Evolutionary conservation across 1,140 invertebrate genomes (phyloP), one percentile per base, ranked within the genome.

Genomic region (Drosophila ironensis): DNA sequence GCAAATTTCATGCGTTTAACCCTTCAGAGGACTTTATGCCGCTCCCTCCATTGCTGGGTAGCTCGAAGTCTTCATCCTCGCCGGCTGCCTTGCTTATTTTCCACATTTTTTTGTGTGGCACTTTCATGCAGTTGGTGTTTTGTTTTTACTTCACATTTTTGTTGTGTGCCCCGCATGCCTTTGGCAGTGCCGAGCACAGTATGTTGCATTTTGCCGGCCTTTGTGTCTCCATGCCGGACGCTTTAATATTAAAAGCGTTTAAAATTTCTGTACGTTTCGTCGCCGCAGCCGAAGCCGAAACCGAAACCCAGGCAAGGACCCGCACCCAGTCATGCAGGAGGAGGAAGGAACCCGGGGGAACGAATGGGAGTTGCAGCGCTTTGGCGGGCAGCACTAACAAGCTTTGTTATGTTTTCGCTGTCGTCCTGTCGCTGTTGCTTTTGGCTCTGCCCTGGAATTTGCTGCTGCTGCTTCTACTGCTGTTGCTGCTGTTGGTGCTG

Each of bases 221-320:
- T 66, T 67, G 45, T 73, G 59, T 73, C 59, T 71, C 64, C 45
- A 67, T 72, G 17, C 56, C 69, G 68, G 56, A 45, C 41, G 80
- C 78, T 84, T 84, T 86, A 84, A 84, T 86, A 84, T 84, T 84
- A 75, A 84, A 84, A 84, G 80, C 71, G 80, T 75, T 84, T 84
- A 84, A 74, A 67, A 80, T 63, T 84, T 69, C 68, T 66, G 70
- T 56, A 61, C 46, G 53, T 78, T 84, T 77, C 69, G 78, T 70
- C 73, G 80, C 69, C 63, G 73, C 30, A 14, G 24, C 17, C 19
- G 40, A 9, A 35, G 19, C 19, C 35, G 22, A 61, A 38, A 27
- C 37, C 17, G 41, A 25, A 47, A 46, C 22, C 19, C 24, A 16
- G 6, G 1, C 1, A 22, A 14, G 17, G n/a, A n/a, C n/a, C n/a